phyloP scores from a whole-genome alignment of 2,797 vertebrate genomes.

The Hippocampus kuda region DNA sequence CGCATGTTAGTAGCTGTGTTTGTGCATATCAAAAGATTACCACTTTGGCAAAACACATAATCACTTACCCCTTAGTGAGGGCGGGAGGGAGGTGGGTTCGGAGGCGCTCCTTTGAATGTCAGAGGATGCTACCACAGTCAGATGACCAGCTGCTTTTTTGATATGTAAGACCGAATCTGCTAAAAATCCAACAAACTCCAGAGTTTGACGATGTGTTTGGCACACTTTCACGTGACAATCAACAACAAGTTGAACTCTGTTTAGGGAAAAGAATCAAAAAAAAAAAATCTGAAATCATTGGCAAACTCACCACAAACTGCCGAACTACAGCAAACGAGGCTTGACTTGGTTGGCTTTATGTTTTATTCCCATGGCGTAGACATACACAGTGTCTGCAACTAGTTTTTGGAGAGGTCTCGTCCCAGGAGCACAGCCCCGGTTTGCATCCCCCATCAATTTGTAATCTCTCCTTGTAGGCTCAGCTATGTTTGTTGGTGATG shows the following conservation, averaged over 20 bases:
- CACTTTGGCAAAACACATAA: slow-evolving; percentile 68
- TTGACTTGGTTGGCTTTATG: no score
- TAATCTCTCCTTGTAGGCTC: no score
- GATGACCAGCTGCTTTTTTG: slow-evolving; percentile 7
- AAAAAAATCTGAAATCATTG: no score
- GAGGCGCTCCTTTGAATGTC: slow-evolving; percentile 27
- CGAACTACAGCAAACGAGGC: no score
- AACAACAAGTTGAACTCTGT: neutral
- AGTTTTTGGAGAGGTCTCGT: no score
- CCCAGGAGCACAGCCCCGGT: no score
- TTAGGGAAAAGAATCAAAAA: no score
- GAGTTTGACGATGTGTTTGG: neutral
- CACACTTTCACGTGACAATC: neutral
- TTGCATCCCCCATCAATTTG: no score
- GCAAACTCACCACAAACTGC: no score
- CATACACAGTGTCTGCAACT: no score
- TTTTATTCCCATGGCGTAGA: no score
- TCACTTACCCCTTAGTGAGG: slow-evolving; percentile 54
- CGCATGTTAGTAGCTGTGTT: slow-evolving; percentile 63
- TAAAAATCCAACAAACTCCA: neutral
- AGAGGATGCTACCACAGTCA: slow-evolving; percentile 24
- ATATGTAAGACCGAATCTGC: neutral
- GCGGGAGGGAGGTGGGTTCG: neutral
- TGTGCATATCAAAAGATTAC: slow-evolving; percentile 68
- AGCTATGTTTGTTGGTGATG: no score